Base-by-base conservation (phyloP, 2,113 vertebrate species). In the Siniperca knerii region DNA sequence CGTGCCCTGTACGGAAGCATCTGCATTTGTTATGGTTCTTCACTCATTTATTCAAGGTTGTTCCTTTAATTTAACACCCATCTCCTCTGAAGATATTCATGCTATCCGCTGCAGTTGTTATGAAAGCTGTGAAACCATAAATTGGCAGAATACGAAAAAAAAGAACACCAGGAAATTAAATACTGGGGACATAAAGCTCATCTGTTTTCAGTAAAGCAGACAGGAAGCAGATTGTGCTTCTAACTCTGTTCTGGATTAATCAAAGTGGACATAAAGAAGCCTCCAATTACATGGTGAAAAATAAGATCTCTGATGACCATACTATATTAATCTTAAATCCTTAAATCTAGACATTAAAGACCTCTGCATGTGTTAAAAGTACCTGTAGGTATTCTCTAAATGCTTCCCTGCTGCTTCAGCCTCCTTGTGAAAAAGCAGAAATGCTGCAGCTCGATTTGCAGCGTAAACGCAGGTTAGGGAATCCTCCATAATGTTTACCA, bases 401-500 rank as follows among this genome's bases (percentile, higher is more conserved):
- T 21, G 67, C 48, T 3, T 18, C 67, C 33, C 6, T 7, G 25
- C 35, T 62, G 52, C 50, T 11, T 60, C 65, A 6, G 44, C 8
- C 40, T n/a, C 42, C 18, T 65, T 66, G 16, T 13, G 72, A 77
- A 46, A 9, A 40, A 61, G 65, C 23, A 55, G 35, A 44, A 23
- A 55, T 6, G 37, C 68, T 60, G 79, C 50, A 66, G 76, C 82
- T 35, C 50, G n/a, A 8, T 23, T 21, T 58, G 72, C 55, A 23
- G 44, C 1, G 18, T 8, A 16, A 48, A 62, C 3, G 73, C 88
- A 87, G 90, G 80, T 89, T 70, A 83, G 88, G 90, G 90, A 90
- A 89, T 87, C 92, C 89, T 90, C 79, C 87, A 75, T 50, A 64
- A 71, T 84, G 84, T 87, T 89, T 87, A 81, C 78, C 13, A 67